Evolutionary conservation across 92 coral and sea anemone genomes (phyloP).

Genomic region (Porites divaricata): DNA sequence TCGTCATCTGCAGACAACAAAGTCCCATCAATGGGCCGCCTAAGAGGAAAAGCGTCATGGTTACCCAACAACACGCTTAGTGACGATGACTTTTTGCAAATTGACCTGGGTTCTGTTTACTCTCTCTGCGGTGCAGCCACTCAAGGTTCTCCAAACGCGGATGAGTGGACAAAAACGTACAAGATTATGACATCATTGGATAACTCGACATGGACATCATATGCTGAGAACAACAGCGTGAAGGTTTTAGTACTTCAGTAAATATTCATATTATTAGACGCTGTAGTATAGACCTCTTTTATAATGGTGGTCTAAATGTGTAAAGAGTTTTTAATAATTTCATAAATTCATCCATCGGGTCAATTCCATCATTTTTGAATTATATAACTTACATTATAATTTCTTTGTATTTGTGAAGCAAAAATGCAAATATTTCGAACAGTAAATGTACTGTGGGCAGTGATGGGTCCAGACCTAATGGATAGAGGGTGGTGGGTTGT

Average conservation of each 20-base stretch:
- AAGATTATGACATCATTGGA: conserved; percentile 8
- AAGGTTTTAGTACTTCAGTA: neutral
- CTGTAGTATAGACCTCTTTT: too few relatives aligned
- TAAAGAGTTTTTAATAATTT: neutral
- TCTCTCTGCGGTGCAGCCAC: conserved; percentile 44
- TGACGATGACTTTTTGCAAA: conserved; percentile 27
- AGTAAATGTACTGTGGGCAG: neutral
- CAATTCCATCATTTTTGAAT: neutral
- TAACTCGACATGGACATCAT: neutral
- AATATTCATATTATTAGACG: neutral
- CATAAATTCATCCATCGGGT: neutral
- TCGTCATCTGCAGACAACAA: neutral
- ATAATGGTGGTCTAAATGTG: too few relatives aligned
- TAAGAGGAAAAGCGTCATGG: conserved; percentile 1
- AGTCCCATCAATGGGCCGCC: conserved; percentile 8
- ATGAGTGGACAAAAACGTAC: conserved; percentile 45
- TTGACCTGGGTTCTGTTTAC: conserved; percentile 46
- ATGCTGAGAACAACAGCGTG: conserved; percentile 3
- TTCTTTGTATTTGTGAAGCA: too few relatives aligned
- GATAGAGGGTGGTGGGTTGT: too few relatives aligned
- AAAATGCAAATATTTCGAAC: neutral
- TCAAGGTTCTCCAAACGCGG: conserved; percentile 17
- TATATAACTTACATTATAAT: too few relatives aligned
- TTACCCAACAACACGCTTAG: neutral
- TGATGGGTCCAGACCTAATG: too few relatives aligned